Conservation (phyloP, 2,797 vertebrate genomes). For the Propithecus deckenii region DNA sequence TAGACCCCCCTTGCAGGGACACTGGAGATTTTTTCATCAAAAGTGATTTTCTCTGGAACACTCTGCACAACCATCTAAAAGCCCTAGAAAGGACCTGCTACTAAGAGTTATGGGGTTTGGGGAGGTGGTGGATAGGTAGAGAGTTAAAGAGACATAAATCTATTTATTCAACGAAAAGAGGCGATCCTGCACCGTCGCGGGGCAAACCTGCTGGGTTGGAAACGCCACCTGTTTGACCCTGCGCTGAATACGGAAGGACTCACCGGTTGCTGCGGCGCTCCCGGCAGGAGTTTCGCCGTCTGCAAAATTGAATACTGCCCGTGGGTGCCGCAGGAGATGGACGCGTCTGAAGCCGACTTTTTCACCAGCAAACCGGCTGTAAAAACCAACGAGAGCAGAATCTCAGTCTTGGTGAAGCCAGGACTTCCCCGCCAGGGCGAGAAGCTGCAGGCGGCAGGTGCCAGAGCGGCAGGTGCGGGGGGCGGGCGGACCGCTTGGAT, state of each 20-base stretch:
- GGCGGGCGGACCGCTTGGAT: background rate
- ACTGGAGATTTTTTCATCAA: background rate
- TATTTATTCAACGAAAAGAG: background rate
- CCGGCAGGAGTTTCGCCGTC: conserved; percentile 82
- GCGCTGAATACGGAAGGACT: conserved; percentile 58
- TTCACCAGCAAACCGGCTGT: conserved; percentile 82
- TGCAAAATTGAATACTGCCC: conserved; percentile 82
- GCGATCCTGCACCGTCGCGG: accelerated
- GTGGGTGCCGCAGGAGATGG: conserved; percentile 79
- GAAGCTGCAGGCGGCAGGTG: background rate
- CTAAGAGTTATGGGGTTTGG: background rate
- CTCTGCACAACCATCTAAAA: background rate
- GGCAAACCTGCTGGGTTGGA: accelerated
- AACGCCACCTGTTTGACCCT: accelerated
- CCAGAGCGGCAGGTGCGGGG: background rate
- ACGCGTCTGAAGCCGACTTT: conserved; percentile 81
- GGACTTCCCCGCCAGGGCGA: background rate
- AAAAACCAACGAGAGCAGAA: background rate
- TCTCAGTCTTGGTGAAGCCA: background rate
- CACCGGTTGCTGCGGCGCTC: conserved; percentile 85
- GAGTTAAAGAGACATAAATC: background rate
- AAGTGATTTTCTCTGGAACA: background rate
- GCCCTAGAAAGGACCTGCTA: background rate
- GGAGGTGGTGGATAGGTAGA: background rate
- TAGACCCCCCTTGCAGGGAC: background rate